phyloP scores from a whole-genome alignment of 2,888 invertebrate species.

The Tiliacea citrago region DNA sequence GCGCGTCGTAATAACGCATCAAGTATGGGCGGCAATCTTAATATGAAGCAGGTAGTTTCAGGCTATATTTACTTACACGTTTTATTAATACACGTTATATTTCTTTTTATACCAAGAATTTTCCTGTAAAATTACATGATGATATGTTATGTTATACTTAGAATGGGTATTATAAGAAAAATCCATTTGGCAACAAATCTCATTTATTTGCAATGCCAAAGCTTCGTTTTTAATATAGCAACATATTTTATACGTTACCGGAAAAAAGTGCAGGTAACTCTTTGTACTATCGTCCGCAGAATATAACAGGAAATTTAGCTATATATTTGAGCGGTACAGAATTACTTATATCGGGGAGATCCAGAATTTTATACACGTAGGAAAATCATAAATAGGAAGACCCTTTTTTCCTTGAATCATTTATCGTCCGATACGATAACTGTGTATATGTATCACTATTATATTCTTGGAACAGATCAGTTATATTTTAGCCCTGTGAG shows the following conservation, averaged over 20 bases:
- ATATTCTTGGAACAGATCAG: constrained; percentile 51
- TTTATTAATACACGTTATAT: background rate
- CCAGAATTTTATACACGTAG: constrained; percentile 61
- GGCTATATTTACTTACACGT: background rate
- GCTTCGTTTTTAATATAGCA: constrained; percentile 9
- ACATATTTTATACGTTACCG: constrained; percentile 3
- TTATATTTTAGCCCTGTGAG: constrained; percentile 47
- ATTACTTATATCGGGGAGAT: constrained; percentile 55
- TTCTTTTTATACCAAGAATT: background rate
- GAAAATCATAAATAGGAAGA: constrained; percentile 65
- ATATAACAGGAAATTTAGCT: constrained; percentile 53
- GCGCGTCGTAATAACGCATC: constrained; percentile 11
- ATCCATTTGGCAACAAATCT: constrained; percentile 1
- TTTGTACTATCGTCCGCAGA: constrained; percentile 32
- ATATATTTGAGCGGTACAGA: constrained; percentile 55
- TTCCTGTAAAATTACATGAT: background rate
- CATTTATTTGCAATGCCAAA: constrained; percentile 10
- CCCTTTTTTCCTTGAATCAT: constrained; percentile 64
- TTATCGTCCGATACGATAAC: constrained; percentile 58
- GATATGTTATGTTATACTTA: background rate
- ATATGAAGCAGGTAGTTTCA: background rate
- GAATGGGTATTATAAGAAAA: background rate
- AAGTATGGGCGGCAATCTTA: constrained; percentile 16
- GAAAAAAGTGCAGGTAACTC: constrained; percentile 28
- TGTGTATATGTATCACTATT: constrained; percentile 43